Base-by-base conservation (phyloP, 2,797 vertebrate species). In the Eulemur albifrons region DNA sequence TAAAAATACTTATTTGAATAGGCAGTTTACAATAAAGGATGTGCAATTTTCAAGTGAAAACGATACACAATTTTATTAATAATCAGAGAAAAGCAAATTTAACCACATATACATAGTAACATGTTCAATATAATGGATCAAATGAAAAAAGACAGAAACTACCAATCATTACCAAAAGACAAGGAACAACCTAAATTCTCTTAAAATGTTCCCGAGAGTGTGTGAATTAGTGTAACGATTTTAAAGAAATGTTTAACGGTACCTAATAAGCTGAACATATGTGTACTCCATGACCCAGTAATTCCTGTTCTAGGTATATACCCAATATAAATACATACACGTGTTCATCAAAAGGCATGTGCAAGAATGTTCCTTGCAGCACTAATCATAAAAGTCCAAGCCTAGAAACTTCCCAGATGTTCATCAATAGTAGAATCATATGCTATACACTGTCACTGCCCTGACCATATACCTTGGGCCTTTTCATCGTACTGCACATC, bases 401-500 rank as follows among this genome's bases (percentile, higher is more conserved):
- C 65, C 89, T 94, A 77, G 84, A 94, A 54, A 38, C 20, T 89
- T 95, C 45, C 27, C 30, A 94, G 23, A 94, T 63, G 63, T 45
- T 93, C 79, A 59, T 45, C 32, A 45, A 35, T 43, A 30, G 27
- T 45, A 43, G 27, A 69, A 80, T 25, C 13, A 67, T 3, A 59
- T 27, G 38, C 35, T 38, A 4, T 15, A 69, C 13, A 35, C 17
- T 10, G 9, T 57, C 45, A 73, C 5, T 85, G 50, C 7, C 35
- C 70, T 95, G 65, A 70, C 43, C 72, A 35, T 38, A 52, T 25
- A 75, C 76, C 35, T 50, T 65, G 38, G 79, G 17, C 9, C 30
- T 95, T 45, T 59, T 63, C n/a, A 35, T 18, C 11, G 21, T 20
- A 35, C 38, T 13, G 32, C 7, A 52, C 3, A 65, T 7, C 25